Evolutionary conservation across 92 coral and sea anemone species (phyloP).

Genomic region (Scolanthus callimorphus): DNA sequence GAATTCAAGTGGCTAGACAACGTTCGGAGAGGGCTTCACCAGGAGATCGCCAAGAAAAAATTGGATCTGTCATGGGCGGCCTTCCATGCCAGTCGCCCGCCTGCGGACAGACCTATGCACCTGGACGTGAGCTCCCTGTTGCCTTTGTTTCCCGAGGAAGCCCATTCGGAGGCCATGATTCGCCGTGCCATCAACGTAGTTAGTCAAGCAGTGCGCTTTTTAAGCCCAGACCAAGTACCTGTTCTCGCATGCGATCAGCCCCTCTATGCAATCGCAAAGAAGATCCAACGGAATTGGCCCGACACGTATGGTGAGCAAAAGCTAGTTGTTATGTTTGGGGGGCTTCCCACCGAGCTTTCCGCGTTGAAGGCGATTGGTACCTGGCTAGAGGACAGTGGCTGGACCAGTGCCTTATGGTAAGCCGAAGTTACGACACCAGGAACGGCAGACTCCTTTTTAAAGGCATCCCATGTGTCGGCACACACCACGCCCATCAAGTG

Average conservation of each 20-base stretch:
- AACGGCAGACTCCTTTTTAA: slow-evolving; percentile 19
- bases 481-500: slow-evolving; percentile 36
- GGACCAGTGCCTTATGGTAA: slow-evolving; percentile 30
- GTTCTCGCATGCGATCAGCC: slow-evolving; percentile 56
- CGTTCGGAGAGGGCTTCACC: slow-evolving; percentile 43
- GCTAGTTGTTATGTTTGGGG: slow-evolving; percentile 49
- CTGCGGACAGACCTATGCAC: slow-evolving; percentile 10
- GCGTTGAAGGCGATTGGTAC: slow-evolving; percentile 11
- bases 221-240: slow-evolving; percentile 39
- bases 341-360: slow-evolving; percentile 33
- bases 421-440: slow-evolving; percentile 25
- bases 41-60: slow-evolving; percentile 33
- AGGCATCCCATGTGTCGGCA: slow-evolving; percentile 32
- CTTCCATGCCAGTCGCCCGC: slow-evolving; percentile 37
- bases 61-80: slow-evolving; percentile 60
- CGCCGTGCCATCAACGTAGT: slow-evolving; percentile 57
- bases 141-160: slow-evolving; percentile 48
- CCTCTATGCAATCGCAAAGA: slow-evolving; percentile 31
- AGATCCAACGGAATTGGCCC: slow-evolving; percentile 45
- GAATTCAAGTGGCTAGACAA: slow-evolving; percentile 52
- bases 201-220: slow-evolving; percentile 30
- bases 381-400: slow-evolving; percentile 34
- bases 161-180: slow-evolving; percentile 50
- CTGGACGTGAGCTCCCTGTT: slow-evolving; percentile 27
- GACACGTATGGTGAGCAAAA: slow-evolving; percentile 26